A percentile compares a stretch with the other conserved stretches of the same genome.
Evolutionary conservation across 1,140 invertebrate genomes (phyloP).

Genomic region (Theocolax elegans): DNA sequence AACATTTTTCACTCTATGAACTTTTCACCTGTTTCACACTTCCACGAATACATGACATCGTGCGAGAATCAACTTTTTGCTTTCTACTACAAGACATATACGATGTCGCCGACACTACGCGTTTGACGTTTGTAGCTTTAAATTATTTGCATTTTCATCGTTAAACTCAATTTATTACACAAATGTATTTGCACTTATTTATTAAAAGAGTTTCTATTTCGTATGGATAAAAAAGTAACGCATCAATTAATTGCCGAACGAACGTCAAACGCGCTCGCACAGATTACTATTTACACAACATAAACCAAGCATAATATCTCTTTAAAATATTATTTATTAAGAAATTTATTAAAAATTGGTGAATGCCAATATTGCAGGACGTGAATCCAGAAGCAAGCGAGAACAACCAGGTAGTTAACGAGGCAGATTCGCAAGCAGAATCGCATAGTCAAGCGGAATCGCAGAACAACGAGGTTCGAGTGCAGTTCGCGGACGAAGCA

Average conservation of each 20-base stretch:
- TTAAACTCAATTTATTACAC: no score
- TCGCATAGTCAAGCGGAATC: constrained; percentile 64
- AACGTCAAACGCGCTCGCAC: no score
- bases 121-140: constrained; percentile 22
- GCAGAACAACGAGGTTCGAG: constrained; percentile 73
- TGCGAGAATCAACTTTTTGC: constrained; percentile 1
- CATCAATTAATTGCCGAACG: no score
- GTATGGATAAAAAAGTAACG: no score
- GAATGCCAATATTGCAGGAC: constrained; percentile 61
- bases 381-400: constrained; percentile 58
- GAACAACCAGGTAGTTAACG: constrained; percentile 62
- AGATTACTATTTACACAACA: no score
- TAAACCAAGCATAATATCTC: no score
- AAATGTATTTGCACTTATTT: no score
- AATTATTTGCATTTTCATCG: no score
- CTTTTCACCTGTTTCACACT: constrained; percentile 1
- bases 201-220: no score
- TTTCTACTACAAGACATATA: not conserved
- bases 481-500: constrained; percentile 72
- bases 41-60: constrained; percentile 5
- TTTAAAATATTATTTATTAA: no score
- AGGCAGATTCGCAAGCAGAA: constrained; percentile 52
- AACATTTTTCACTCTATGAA: not conserved
- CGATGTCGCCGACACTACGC: not conserved
- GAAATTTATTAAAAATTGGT: no score